Evolutionary conservation across 2,797 vertebrate genomes (phyloP).

Genomic region (Tarsius wallacei): DNA sequence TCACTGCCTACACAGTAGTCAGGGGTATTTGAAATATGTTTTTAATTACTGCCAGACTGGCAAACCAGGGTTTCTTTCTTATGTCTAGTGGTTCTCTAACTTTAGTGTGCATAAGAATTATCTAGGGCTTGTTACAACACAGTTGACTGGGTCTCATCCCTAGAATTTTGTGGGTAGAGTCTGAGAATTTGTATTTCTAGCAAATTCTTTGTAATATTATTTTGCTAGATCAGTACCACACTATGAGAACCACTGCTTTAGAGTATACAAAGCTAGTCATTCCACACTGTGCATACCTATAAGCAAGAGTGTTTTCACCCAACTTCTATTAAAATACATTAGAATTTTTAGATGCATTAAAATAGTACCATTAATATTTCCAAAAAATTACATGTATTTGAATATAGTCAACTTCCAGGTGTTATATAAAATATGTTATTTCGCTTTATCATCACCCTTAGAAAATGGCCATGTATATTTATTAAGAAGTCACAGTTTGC

Average conservation of each 20-base stretch:
- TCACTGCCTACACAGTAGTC: not conserved
- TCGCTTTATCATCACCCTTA: not conserved
- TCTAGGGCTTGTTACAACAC: not conserved
- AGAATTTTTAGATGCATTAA: not conserved
- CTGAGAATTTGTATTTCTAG: not conserved
- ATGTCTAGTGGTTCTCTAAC: not conserved
- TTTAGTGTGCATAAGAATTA: not conserved
- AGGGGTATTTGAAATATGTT: not conserved
- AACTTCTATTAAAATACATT: not conserved
- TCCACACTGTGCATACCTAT: not conserved
- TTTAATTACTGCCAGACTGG: not conserved
- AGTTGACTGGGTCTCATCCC: not conserved
- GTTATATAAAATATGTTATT: not conserved
- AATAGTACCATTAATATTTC: not conserved
- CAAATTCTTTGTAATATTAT: not conserved
- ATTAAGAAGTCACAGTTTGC: not conserved
- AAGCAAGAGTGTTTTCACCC: not conserved
- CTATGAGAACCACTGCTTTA: not conserved
- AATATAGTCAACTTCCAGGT: not conserved
- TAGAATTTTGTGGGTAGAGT: not conserved
- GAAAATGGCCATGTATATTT: not conserved
- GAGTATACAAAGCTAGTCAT: not conserved
- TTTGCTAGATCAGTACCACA: not conserved
- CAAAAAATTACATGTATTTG: not conserved
- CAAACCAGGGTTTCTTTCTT: no score